Conservation (phyloP, 1,140 invertebrate species). For the Heliconius hewitsoni region DNA sequence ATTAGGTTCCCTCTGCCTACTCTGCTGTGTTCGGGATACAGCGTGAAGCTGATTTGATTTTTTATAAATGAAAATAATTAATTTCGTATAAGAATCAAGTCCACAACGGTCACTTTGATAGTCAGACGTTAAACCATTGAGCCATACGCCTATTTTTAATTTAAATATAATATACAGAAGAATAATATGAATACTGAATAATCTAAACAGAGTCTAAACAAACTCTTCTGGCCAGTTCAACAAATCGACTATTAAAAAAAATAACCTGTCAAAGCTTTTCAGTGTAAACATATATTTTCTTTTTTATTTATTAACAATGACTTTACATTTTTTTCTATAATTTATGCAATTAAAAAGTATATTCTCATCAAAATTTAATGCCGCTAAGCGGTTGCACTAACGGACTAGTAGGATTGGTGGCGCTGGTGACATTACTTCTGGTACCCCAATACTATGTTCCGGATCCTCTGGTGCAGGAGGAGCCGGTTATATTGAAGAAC, state of each 20-base stretch:
- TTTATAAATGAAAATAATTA: too few species aligned
- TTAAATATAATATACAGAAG: too few species aligned
- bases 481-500: slow-evolving; percentile 20
- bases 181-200: not conserved
- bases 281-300: slow-evolving; percentile 12
- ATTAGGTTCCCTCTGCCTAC: too few species aligned
- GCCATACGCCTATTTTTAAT: too few species aligned
- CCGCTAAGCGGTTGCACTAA: slow-evolving; percentile 58
- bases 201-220: not conserved
- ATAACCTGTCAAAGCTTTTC: not conserved
- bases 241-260: not conserved
- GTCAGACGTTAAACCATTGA: too few species aligned
- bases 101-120: too few species aligned
- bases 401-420: slow-evolving; percentile 58
- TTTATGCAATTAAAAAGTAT: slow-evolving; percentile 11
- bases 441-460: slow-evolving; percentile 67
- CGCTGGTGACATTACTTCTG: slow-evolving; percentile 55
- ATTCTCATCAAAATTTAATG: slow-evolving; percentile 43
- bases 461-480: slow-evolving; percentile 36
- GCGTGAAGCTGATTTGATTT: too few species aligned
- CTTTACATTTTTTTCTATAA: slow-evolving; percentile 5
- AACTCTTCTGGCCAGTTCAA: not conserved
- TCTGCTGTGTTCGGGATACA: too few species aligned
- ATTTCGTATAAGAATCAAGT: too few species aligned
- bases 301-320: slow-evolving; percentile 14